A percentile compares a stretch with the other conserved stretches of the same genome.
Conservation (phyloP, 2,797 vertebrate genomes). For the Coluber constrictor region DNA sequence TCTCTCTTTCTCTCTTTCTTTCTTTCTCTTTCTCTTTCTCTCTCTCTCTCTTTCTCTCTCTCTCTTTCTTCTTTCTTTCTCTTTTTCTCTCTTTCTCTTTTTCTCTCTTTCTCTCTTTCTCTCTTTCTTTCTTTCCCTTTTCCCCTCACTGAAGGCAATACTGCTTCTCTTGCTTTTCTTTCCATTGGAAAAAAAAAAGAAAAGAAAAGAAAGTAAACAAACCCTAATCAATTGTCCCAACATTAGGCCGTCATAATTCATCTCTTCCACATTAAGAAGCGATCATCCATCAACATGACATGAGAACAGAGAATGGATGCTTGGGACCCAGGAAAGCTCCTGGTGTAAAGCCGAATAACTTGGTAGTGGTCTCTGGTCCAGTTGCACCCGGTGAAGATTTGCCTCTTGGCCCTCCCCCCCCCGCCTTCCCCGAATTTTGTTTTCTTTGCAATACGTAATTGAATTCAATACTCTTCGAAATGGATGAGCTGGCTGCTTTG, state of each 20-base stretch:
- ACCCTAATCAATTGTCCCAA: slow-evolving; percentile 62
- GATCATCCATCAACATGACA: slow-evolving; percentile 54
- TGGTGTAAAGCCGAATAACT: slow-evolving; percentile 18
- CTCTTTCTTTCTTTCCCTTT: background rate
- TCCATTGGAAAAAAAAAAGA: background rate
- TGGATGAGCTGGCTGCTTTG: background rate
- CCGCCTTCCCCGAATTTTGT: background rate
- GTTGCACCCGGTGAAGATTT: slow-evolving; percentile 27
- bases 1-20: too few species aligned
- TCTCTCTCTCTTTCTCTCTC: too few species aligned
- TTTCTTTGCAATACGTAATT: slow-evolving; percentile 38
- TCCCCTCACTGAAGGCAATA: slow-evolving; percentile 50
- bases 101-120: background rate
- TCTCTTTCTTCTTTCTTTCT: too few species aligned
- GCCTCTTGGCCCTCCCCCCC: slow-evolving; percentile 12
- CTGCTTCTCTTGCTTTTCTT: slow-evolving; percentile 62
- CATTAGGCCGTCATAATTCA: slow-evolving; percentile 62
- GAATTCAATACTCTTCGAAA: slow-evolving; percentile 33
- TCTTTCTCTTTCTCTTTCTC: too few species aligned
- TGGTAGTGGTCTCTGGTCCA: background rate
- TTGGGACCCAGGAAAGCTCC: slow-evolving; percentile 36
- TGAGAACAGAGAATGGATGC: slow-evolving; percentile 52
- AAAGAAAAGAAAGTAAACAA: slow-evolving; percentile 54
- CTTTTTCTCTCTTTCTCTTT: too few species aligned
- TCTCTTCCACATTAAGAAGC: slow-evolving; percentile 58